Conservation (phyloP, 1,140 invertebrate genomes). For the Leptestheria dahalacensis region DNA sequence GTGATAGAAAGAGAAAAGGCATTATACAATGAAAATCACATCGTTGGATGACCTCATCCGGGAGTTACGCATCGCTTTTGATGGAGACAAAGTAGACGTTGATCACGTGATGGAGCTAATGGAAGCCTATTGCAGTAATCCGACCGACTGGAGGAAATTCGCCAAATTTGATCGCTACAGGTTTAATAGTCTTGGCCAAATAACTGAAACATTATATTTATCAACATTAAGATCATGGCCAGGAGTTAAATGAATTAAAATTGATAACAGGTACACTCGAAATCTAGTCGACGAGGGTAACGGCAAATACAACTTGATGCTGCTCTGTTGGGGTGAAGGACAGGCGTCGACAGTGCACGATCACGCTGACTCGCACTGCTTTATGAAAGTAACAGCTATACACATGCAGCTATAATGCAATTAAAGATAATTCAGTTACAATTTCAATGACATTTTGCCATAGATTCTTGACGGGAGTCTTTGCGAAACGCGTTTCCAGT, state of each 20-base stretch:
- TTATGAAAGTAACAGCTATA: constrained; percentile 84
- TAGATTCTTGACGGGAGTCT: constrained; percentile 37
- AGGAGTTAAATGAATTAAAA: background rate
- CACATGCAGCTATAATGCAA: too few species aligned
- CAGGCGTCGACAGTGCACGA: constrained; percentile 91
- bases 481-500: constrained; percentile 49
- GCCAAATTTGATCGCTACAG: constrained; percentile 87
- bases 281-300: constrained; percentile 34
- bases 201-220: background rate
- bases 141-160: constrained; percentile 80
- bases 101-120: constrained; percentile 75
- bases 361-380: constrained; percentile 90
- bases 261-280: background rate
- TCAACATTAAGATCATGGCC: background rate
- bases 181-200: too few species aligned
- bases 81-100: constrained; percentile 62
- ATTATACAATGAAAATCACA: constrained; percentile 1
- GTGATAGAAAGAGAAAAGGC: background rate
- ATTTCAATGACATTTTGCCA: too few species aligned
- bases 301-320: constrained; percentile 94
- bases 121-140: constrained; percentile 70
- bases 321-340: constrained; percentile 92
- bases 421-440: too few species aligned
- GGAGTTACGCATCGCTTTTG: constrained; percentile 57
- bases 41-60: constrained; percentile 54